These are phyloP conservation scores for Pipistrellus nathusii DNA, from an alignment of 2,797 vertebrate genomes.

Conservation along the genomic window DNA sequence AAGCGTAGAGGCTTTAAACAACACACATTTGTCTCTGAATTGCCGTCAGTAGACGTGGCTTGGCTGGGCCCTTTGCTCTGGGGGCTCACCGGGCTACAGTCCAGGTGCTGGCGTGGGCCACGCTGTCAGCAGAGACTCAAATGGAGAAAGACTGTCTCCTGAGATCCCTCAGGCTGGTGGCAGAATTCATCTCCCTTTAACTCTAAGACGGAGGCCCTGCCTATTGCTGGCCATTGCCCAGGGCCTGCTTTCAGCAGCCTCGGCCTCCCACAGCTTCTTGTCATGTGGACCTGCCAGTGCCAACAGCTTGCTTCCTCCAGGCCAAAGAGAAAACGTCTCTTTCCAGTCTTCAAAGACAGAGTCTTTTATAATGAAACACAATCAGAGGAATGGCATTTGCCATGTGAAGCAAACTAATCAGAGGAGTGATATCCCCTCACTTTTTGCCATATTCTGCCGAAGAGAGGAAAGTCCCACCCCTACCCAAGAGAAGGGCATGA, in stretches of 20 bases:
- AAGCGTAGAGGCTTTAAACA: background rate
- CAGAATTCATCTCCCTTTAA: background rate
- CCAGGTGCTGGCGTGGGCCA: background rate
- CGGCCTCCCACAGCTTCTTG: background rate
- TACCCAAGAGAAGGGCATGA: background rate
- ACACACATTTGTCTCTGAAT: background rate
- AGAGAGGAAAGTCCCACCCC: background rate
- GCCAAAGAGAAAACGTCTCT: background rate
- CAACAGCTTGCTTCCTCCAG: background rate
- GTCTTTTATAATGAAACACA: background rate
- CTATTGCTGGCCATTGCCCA: background rate
- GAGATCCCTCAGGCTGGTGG: background rate
- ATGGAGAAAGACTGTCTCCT: background rate
- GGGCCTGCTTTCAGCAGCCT: background rate
- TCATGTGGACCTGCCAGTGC: fast-evolving
- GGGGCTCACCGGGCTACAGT: background rate
- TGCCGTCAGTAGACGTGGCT: background rate
- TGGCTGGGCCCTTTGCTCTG: background rate
- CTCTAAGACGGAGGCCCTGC: background rate
- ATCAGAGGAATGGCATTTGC: background rate
- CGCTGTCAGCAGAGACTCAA: background rate
- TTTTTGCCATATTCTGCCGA: background rate
- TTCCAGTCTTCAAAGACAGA: background rate
- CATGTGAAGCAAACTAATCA: background rate
- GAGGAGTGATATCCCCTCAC: background rate